Evolutionary conservation across 1,140 invertebrate genomes (phyloP).

Genomic region (Wasmannia auropunctata): DNA sequence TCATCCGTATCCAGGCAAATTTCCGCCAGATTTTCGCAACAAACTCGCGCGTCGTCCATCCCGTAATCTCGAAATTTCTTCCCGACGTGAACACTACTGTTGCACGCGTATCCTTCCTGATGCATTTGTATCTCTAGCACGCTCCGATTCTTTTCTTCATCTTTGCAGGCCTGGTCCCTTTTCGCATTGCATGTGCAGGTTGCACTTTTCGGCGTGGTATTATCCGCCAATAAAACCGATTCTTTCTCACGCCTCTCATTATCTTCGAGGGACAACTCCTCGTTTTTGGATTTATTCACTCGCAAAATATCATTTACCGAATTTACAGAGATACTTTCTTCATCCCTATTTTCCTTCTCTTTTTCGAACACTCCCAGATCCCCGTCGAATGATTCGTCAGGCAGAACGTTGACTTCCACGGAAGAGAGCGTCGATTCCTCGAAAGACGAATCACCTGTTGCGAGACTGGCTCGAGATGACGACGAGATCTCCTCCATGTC

Average conservation of each 20-base stretch:
- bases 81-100: no score
- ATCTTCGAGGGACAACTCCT: background rate
- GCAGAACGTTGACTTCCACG: background rate
- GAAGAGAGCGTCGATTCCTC: background rate
- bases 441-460: conserved; percentile 15
- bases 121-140: background rate
- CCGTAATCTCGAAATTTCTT: background rate
- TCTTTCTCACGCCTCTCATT: background rate
- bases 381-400: background rate
- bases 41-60: conserved; percentile 8
- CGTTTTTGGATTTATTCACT: background rate
- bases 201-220: background rate
- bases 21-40: conserved; percentile 28
- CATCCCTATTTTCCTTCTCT: background rate
- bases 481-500: background rate
- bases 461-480: background rate
- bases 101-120: background rate
- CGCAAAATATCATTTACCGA: background rate
- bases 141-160: background rate
- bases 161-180: background rate
- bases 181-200: background rate
- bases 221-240: background rate
- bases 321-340: background rate
- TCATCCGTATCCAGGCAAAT: conserved; percentile 28
- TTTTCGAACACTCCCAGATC: background rate